These are phyloP conservation scores for Morpho achilles DNA, from an alignment of 2,888 invertebrate species.

Conservation along the genomic window DNA sequence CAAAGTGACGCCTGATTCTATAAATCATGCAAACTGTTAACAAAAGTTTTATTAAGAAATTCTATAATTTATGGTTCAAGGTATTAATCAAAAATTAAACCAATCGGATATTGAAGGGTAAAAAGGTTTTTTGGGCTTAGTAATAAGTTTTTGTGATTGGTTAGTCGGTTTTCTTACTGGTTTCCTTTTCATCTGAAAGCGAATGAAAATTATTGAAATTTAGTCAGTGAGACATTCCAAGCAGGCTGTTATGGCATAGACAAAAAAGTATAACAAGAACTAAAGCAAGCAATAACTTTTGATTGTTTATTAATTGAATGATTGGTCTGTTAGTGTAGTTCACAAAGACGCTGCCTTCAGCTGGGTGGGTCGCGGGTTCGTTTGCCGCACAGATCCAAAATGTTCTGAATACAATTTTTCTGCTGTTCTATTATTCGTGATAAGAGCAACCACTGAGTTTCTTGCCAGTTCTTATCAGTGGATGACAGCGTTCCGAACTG, in stretches of 20 bases:
- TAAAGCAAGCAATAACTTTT: background rate
- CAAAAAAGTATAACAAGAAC: background rate
- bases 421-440: too few relatives aligned
- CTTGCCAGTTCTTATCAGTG: too few relatives aligned
- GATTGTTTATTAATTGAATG: background rate
- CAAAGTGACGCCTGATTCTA: too few relatives aligned
- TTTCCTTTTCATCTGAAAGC: conserved; percentile 56
- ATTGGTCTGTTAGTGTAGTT: too few relatives aligned
- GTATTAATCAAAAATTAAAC: conserved; percentile 29
- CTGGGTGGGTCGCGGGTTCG: too few relatives aligned
- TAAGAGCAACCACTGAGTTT: too few relatives aligned
- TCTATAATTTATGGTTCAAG: background rate
- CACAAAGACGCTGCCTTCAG: too few relatives aligned
- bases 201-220: conserved; percentile 23
- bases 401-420: too few relatives aligned
- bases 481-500: too few relatives aligned
- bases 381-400: too few relatives aligned
- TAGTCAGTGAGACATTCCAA: conserved; percentile 11
- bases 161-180: conserved; percentile 34
- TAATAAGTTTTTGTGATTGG: conserved; percentile 39
- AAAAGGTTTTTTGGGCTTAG: conserved; percentile 31
- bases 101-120: conserved; percentile 42
- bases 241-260: conserved; percentile 12
- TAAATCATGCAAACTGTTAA: too few relatives aligned
- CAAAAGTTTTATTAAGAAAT: too few relatives aligned